These are phyloP conservation scores for Pollenia labialis DNA, from an alignment of 2,888 invertebrate species.

Conservation along the genomic window DNA sequence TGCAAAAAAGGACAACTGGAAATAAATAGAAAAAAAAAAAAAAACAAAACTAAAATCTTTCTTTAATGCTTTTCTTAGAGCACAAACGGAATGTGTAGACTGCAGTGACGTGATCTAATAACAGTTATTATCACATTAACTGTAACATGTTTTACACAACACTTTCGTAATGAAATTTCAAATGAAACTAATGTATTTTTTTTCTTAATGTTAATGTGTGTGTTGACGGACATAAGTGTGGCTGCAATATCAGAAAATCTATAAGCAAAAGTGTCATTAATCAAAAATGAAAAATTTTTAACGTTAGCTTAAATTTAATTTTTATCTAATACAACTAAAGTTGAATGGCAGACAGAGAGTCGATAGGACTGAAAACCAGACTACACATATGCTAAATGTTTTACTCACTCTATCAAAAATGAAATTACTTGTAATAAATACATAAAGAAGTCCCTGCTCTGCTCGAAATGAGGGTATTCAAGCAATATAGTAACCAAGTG, in stretches of 20 bases:
- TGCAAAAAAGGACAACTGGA: constrained; percentile 13
- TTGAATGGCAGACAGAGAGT: too few relatives aligned
- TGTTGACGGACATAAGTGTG: background rate
- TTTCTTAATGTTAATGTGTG: background rate
- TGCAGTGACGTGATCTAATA: background rate
- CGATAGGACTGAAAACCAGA: too few relatives aligned
- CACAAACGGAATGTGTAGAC: background rate
- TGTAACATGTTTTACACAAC: constrained; percentile 11
- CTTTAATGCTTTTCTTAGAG: constrained; percentile 20
- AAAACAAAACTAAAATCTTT: background rate
- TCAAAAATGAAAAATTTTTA: background rate
- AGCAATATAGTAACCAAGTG: too few relatives aligned
- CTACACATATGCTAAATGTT: too few relatives aligned
- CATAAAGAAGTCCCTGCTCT: too few relatives aligned
- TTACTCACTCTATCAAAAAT: too few relatives aligned
- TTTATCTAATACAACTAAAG: too few relatives aligned
- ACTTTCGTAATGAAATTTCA: background rate
- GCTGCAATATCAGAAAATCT: background rate
- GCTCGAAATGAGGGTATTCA: too few relatives aligned
- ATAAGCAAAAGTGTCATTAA: background rate
- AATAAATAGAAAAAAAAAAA: background rate
- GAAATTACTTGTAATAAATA: too few relatives aligned
- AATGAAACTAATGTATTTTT: background rate
- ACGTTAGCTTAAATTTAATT: too few relatives aligned
- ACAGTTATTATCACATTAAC: background rate